Percentiles rank a stretch among this genome's conserved stretches.
phyloP scores from a whole-genome alignment of 2,888 invertebrate genomes.

The Beris chalybata region DNA sequence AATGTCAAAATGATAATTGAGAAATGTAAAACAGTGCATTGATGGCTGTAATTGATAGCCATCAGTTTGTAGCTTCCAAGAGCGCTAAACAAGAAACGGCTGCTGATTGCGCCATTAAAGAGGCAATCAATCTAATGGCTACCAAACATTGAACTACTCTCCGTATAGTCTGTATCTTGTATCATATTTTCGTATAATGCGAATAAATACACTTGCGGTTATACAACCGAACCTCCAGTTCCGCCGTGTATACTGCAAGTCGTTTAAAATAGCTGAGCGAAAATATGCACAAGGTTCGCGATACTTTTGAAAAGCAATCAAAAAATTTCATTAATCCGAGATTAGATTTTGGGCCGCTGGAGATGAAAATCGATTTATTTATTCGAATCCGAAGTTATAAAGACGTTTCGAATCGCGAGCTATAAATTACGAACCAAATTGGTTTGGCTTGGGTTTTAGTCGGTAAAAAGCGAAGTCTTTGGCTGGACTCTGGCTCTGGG shows the following conservation, averaged over 20 bases:
- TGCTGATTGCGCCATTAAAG: slow-evolving; percentile 28
- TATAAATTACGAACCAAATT: slow-evolving; percentile 36
- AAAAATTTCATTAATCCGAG: slow-evolving; percentile 39
- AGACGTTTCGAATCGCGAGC: slow-evolving; percentile 35
- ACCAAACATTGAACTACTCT: not conserved
- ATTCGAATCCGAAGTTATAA: slow-evolving; percentile 37
- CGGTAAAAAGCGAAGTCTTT: too few species aligned
- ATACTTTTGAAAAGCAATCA: slow-evolving; percentile 34
- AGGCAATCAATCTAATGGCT: slow-evolving; percentile 19
- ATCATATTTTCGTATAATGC: too few species aligned
- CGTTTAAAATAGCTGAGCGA: slow-evolving; percentile 21
- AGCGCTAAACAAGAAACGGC: not conserved
- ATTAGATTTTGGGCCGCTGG: slow-evolving; percentile 39
- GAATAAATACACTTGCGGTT: too few species aligned
- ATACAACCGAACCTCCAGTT: not conserved
- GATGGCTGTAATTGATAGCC: slow-evolving; percentile 14
- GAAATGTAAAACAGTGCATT: slow-evolving; percentile 2
- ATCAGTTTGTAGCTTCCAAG: slow-evolving; percentile 18
- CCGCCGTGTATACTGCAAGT: not conserved
- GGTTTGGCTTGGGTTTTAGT: slow-evolving; percentile 1
- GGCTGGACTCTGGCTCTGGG: too few species aligned
- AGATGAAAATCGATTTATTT: slow-evolving; percentile 40
- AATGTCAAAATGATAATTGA: too few species aligned
- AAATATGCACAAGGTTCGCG: slow-evolving; percentile 16
- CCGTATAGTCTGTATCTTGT: not conserved